Evolutionary conservation across 2,113 vertebrate species (phyloP), one percentile per base, ranked within the genome.

Genomic region (Trematomus loennbergii): DNA sequence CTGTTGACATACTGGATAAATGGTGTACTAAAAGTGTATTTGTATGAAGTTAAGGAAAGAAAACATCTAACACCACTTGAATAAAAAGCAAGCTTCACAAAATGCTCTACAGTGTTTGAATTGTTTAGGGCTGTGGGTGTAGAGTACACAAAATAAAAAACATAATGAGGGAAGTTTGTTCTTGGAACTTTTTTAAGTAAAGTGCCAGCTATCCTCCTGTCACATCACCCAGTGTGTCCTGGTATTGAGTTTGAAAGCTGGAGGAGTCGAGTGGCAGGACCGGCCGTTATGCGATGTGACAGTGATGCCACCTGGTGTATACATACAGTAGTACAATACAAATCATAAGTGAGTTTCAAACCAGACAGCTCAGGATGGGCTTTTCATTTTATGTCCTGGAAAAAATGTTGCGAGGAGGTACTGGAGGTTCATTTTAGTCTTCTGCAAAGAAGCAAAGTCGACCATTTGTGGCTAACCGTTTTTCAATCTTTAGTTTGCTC

Each of bases 281-380:
- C 25, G 69, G 66, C 33, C 7, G 60, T 67, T 79, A 55, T 43
- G 60, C 59, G 74, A 20, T 76, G 63, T 45, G 72, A 81, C 50
- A 75, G 72, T 82, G 81, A 70, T 45, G 81, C 92, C 93, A 85
- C 83, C 93, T 89, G 88, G 92, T 91, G 93, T 87, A 36, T 53
- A 82, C 61, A 83, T 40, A 60, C 62, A 65, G 60, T 66, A 88
- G 40, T 86, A 50, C 84, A 86, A 54, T 73, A 25, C 29, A 72
- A 29, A 52, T 65, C 22, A 4, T 17, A 59, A 48, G 12, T 54
- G 62, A 64, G 68, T 57, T 45, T 84, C 25, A 45, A 75, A 75
- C 11, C 33, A 52, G 9, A 43, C 49, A 20, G 50, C 60, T 63
- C 50, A 22, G 5, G 25, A 50, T 62, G 65, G 53, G 25, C 33